Conservation (phyloP, 2,888 invertebrate species). For the Frankliniella fusca region DNA sequence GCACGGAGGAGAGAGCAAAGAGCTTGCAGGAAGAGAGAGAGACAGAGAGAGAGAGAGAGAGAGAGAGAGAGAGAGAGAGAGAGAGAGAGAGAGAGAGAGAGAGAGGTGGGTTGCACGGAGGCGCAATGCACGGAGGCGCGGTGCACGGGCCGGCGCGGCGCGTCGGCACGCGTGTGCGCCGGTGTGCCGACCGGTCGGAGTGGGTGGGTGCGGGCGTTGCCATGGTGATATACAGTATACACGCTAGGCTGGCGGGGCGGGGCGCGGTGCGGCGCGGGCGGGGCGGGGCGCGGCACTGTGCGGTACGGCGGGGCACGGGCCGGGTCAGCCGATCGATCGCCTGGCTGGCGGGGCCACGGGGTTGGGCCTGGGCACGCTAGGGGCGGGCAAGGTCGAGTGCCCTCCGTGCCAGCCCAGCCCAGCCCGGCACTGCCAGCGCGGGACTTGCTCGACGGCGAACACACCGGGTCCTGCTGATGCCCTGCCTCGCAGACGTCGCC, state of each 20-base stretch:
- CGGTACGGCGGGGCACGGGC: constrained; percentile 4
- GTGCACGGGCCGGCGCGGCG: neutral
- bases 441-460: no score
- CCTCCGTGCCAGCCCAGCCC: no score
- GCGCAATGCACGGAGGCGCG: neutral
- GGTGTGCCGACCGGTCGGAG: neutral
- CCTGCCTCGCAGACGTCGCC: no score
- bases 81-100: neutral
- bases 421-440: no score
- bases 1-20: no score
- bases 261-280: neutral
- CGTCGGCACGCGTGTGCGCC: neutral
- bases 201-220: neutral
- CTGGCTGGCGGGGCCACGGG: neutral
- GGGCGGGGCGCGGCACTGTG: neutral
- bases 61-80: constrained; percentile 13
- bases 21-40: no score
- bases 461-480: no score
- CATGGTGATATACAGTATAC: constrained; percentile 20
- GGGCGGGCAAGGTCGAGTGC: constrained; percentile 18
- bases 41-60: constrained; percentile 6
- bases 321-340: constrained; percentile 18
- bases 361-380: neutral
- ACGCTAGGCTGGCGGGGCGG: neutral
- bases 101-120: neutral